phyloP scores from a whole-genome alignment of 2,888 invertebrate species.

The Phytoseiulus persimilis region DNA sequence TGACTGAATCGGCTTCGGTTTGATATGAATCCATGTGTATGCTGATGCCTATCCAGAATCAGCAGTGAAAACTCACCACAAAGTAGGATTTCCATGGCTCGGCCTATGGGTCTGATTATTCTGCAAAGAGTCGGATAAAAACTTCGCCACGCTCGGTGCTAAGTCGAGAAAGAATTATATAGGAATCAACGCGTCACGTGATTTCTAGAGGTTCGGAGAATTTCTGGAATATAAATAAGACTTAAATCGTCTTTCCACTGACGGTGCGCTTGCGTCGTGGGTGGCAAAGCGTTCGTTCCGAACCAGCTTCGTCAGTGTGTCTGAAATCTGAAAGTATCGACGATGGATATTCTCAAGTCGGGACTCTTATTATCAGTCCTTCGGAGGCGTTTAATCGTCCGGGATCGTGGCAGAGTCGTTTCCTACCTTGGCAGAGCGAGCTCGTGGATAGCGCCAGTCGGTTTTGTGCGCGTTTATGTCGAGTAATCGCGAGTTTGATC shows the following conservation, averaged over 20 bases:
- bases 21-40: neutral
- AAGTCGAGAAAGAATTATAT: neutral
- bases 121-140: neutral
- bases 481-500: neutral
- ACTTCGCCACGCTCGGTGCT: neutral
- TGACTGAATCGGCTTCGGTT: neutral
- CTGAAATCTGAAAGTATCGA: neutral
- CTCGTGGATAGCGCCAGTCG: too few relatives aligned
- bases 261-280: neutral
- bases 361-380: too few relatives aligned
- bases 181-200: neutral
- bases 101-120: neutral
- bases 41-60: neutral
- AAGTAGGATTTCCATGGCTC: neutral
- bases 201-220: slow-evolving; percentile 5
- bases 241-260: neutral
- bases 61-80: neutral
- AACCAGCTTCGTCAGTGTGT: neutral
- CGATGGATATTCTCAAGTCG: neutral
- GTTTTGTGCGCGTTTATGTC: neutral
- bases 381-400: too few relatives aligned
- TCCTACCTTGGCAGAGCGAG: too few relatives aligned
- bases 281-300: neutral
- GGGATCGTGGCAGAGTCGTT: too few relatives aligned
- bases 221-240: neutral